phyloP scores from a whole-genome alignment of 1,140 invertebrate genomes.

The Littorina saxatilis region DNA sequence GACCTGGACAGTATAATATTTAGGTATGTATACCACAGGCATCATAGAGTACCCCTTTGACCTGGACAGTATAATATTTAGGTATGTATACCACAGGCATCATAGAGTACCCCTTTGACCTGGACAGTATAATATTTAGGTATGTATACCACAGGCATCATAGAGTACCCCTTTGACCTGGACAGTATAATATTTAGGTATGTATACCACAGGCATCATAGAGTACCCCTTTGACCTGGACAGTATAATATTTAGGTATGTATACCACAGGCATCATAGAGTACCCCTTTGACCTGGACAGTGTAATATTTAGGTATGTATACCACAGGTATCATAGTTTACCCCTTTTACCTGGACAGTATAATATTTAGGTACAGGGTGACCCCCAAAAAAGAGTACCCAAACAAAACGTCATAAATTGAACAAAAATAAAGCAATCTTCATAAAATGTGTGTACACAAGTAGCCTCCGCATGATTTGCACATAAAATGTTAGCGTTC shows the following conservation, averaged over 20 bases:
- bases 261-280: constrained; percentile 87
- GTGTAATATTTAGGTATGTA: constrained; percentile 95
- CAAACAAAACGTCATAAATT: no score
- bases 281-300: constrained; percentile 98
- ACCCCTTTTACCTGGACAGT: constrained; percentile 98
- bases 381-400: no score
- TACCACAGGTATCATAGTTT: constrained; percentile 90
- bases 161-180: constrained; percentile 98
- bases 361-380: constrained; percentile 97
- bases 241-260: constrained; percentile 97
- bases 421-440: no score
- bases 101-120: constrained; percentile 98
- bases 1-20: constrained; percentile 98
- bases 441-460: no score
- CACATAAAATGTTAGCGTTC: no score
- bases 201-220: constrained; percentile 84
- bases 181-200: constrained; percentile 99
- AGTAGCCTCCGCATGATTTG: no score
- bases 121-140: constrained; percentile 98
- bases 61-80: constrained; percentile 97
- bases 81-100: constrained; percentile 83
- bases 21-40: constrained; percentile 82
- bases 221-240: constrained; percentile 98
- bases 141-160: constrained; percentile 85
- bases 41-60: constrained; percentile 99